Percentiles rank a stretch among this genome's conserved stretches.
Conservation (phyloP, 2,113 vertebrate species). For the Vulpes ferrilata region DNA sequence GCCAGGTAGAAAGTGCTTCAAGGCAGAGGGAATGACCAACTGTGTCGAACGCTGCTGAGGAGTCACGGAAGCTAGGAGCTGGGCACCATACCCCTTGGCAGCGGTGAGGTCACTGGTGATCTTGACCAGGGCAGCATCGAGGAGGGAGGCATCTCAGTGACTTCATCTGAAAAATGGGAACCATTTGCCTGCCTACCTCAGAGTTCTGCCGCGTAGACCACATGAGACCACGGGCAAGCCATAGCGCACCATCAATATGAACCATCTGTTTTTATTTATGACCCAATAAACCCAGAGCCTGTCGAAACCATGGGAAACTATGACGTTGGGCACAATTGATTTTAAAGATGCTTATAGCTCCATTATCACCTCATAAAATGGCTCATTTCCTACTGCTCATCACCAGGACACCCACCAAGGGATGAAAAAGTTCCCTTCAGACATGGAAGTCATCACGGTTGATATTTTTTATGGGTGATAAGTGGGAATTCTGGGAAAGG, state of each 20-base stretch:
- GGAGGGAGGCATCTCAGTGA: background rate
- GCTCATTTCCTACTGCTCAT: slow-evolving; percentile 68
- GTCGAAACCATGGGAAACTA: background rate
- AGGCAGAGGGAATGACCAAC: background rate
- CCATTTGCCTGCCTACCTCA: background rate
- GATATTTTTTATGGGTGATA: background rate
- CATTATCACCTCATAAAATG: slow-evolving; percentile 67
- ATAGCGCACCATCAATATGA: background rate
- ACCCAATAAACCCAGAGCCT: slow-evolving; percentile 20
- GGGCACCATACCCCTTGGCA: background rate
- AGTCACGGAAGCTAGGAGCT: background rate
- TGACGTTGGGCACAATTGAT: slow-evolving; percentile 24
- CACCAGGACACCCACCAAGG: slow-evolving; percentile 5
- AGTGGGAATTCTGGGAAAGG: slow-evolving; percentile 47
- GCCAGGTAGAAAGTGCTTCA: background rate
- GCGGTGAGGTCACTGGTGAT: background rate
- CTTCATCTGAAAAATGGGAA: background rate
- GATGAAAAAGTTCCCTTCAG: slow-evolving; percentile 23
- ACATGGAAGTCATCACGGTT: background rate
- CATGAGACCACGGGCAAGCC: background rate
- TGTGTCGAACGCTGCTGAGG: background rate
- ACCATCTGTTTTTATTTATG: slow-evolving; percentile 54
- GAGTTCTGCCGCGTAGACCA: background rate
- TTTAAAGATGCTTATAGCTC: slow-evolving; percentile 66
- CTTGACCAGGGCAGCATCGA: background rate